phyloP scores from a whole-genome alignment of 1,140 invertebrate species.

The Papilio aristodemus region DNA sequence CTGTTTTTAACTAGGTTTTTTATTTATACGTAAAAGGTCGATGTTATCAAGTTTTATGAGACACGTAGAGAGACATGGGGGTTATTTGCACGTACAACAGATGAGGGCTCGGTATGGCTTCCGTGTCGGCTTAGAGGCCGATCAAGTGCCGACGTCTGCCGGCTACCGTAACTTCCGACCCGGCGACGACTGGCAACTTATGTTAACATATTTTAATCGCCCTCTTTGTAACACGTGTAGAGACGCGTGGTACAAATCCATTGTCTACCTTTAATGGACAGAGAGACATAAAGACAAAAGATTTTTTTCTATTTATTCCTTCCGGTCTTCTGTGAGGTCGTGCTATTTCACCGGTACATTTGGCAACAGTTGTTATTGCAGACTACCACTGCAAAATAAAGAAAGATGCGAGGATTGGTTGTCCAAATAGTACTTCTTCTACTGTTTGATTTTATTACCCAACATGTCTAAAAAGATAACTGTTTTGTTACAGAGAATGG shows the following conservation, averaged over 20 bases:
- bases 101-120: constrained; percentile 14
- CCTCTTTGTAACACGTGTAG: background rate
- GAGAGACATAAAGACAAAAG: too few relatives aligned
- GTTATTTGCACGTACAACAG: constrained; percentile 14
- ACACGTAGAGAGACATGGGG: constrained; percentile 1
- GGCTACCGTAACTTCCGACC: constrained; percentile 26
- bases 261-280: too few relatives aligned
- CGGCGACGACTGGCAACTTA: background rate
- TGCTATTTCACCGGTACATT: too few relatives aligned
- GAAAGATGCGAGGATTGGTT: too few relatives aligned
- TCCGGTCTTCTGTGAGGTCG: too few relatives aligned
- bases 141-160: constrained; percentile 14
- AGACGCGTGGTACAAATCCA: background rate
- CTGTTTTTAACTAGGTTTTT: too few relatives aligned
- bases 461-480: background rate
- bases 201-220: background rate
- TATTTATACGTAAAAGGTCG: too few relatives aligned
- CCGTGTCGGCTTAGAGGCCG: constrained; percentile 31
- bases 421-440: too few relatives aligned
- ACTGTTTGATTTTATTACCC: too few relatives aligned
- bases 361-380: too few relatives aligned
- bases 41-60: background rate
- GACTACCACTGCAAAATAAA: too few relatives aligned
- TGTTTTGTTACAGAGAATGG: constrained; percentile 88
- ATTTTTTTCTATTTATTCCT: too few relatives aligned